Evolutionary conservation across 2,888 invertebrate genomes (phyloP).

Genomic region (Cetonia aurata): DNA sequence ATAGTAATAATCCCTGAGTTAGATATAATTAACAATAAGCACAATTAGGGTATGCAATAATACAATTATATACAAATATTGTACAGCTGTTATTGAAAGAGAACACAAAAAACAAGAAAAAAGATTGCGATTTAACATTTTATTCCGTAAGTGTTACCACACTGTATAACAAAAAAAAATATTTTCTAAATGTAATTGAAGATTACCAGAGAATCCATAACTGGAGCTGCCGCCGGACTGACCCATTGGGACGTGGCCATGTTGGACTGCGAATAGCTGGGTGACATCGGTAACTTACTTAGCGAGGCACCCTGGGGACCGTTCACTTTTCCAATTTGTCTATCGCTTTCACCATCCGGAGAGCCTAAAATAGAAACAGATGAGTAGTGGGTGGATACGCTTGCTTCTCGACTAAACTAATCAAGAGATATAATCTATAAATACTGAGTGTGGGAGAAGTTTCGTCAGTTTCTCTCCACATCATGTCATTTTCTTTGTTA

Average conservation of each 20-base stretch:
- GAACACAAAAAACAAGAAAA: too few species aligned
- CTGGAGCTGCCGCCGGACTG: conserved; percentile 66
- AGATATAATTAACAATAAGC: too few species aligned
- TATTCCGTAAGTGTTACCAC: too few species aligned
- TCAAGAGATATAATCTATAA: not conserved
- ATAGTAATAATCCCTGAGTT: too few species aligned
- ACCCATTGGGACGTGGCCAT: conserved; percentile 66
- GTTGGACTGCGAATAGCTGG: conserved; percentile 58
- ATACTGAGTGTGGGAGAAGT: not conserved
- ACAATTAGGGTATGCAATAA: too few species aligned
- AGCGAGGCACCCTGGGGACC: conserved; percentile 58
- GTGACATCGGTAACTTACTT: conserved; percentile 57
- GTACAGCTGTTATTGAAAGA: too few species aligned
- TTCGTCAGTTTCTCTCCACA: not conserved
- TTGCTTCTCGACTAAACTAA: not conserved
- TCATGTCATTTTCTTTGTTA: not conserved
- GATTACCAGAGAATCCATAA: conserved; percentile 54
- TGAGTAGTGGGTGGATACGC: too few species aligned
- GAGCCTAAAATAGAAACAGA: conserved; percentile 56
- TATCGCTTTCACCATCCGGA: conserved; percentile 62
- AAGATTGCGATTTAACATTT: too few species aligned
- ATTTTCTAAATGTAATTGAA: too few species aligned
- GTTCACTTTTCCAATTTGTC: conserved; percentile 58
- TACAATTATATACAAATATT: too few species aligned
- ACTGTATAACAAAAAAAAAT: too few species aligned